These are phyloP conservation scores for Pseudorhiza aurosa DNA, from an alignment of 30 jellyfish, hydroid and myxozoan genomes.

Conservation along the genomic window DNA sequence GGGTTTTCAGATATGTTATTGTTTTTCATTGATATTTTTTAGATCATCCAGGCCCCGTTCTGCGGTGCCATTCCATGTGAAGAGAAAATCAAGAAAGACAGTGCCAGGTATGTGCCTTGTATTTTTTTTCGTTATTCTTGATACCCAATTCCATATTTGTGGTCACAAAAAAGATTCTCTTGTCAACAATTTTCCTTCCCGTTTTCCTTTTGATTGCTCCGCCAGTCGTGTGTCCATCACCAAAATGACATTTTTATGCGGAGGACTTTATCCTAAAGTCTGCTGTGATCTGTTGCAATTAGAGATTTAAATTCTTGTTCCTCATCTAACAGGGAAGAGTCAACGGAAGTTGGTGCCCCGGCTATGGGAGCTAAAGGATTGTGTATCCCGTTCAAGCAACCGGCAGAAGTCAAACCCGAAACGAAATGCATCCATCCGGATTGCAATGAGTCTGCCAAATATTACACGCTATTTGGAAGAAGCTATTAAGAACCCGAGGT, in stretches of 20 bases:
- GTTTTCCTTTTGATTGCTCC: too few relatives aligned
- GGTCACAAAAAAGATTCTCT: background rate
- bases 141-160: background rate
- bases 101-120: constrained; percentile 71
- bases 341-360: constrained; percentile 94
- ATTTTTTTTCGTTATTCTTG: background rate
- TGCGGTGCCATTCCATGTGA: constrained; percentile 94
- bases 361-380: constrained; percentile 97
- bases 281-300: too few relatives aligned
- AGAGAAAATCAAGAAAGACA: constrained; percentile 88
- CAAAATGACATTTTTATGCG: too few relatives aligned
- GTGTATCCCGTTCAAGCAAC: constrained; percentile 96
- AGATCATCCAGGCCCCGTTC: constrained; percentile 97
- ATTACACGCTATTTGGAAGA: constrained; percentile 88
- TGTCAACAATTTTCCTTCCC: background rate
- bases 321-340: constrained; percentile 91
- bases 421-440: constrained; percentile 86
- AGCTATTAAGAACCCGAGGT: constrained; percentile 65
- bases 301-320: too few relatives aligned
- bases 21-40: background rate
- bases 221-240: too few relatives aligned
- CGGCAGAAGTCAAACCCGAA: constrained; percentile 65
- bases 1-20: background rate
- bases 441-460: constrained; percentile 83
- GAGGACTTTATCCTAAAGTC: too few relatives aligned